Conservation (phyloP, 2,113 vertebrate genomes). For the Diadophis punctatus region DNA sequence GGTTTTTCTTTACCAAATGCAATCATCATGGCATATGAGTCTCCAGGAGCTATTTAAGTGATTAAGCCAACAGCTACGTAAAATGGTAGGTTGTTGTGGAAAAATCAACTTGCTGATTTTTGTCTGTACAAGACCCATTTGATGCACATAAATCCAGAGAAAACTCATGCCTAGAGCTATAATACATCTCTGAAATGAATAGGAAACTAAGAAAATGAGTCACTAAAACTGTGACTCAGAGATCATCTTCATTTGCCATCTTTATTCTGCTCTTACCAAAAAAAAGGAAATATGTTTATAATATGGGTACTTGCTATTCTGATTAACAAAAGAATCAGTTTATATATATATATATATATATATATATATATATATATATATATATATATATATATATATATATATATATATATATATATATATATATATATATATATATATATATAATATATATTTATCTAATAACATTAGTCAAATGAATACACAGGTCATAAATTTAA, state of each 20-base stretch:
- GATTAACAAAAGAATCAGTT: not conserved
- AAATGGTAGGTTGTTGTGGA: conserved; percentile 58
- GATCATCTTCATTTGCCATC: not conserved
- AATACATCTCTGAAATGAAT: conserved; percentile 47
- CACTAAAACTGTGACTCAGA: not conserved
- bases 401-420: too few species aligned
- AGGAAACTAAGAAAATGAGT: conserved; percentile 16
- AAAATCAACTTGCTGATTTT: conserved; percentile 56
- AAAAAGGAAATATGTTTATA: not conserved
- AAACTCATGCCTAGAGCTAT: conserved; percentile 46
- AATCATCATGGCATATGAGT: conserved; percentile 58
- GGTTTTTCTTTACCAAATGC: conserved; percentile 61
- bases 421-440: too few species aligned
- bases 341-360: too few species aligned
- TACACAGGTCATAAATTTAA: not conserved
- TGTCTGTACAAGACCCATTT: conserved; percentile 60
- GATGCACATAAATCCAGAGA: conserved; percentile 52
- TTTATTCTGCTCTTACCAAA: not conserved
- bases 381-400: too few species aligned
- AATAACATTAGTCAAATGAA: not conserved
- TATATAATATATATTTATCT: not conserved
- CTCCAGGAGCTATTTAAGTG: conserved; percentile 58
- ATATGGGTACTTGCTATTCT: not conserved
- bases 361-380: too few species aligned
- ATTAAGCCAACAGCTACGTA: conserved; percentile 62